Evolutionary conservation across 2,888 invertebrate genomes (phyloP), one percentile per base, ranked within the genome.

Genomic region (Eupithecia dodoneata): DNA sequence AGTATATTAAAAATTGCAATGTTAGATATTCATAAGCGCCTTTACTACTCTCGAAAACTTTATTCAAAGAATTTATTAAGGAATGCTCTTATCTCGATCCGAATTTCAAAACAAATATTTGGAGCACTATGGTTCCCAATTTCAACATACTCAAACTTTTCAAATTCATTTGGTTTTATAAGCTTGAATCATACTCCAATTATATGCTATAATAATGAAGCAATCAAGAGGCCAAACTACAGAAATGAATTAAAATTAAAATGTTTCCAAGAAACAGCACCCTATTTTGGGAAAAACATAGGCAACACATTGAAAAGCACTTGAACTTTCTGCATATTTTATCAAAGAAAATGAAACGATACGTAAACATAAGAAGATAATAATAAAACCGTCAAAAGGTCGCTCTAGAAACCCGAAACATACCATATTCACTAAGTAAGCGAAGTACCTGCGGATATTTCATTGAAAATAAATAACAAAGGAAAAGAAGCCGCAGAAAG

Each of bases 401-500:
- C 66, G 79, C 73, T 79, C 73, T 44, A 0, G 74, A 79, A 83
- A 79, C 74, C 73, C 63, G 44, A 44, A 67, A 44, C 41, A 44
- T 45, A 44, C 84, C 77, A 83, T 76, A 83, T 85, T 86, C 81
- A 86, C 85, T 86, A 87, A 59, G 59, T 59, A 59, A 63, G 63
- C 30, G 30, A 30, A 30, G 30, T 30, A 84, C 82, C 81, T 84
- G 83, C 83, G 82, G 83, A 86, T 82, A 86, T 85, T 84, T 82
- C 87, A 90, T 88, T 84, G 85, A 85, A 86, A 88, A 85, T 86
- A 88, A 88, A 88, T 87, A 85, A 87, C 82, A 89, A 89, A 88
- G 85, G 86, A 84, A 87, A 86, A 83, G 89, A 91, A 91, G 85
- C 89, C 91, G 80, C 85, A 87, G 85, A 89, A 89, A 86, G 83